Conservation (phyloP, 2,113 vertebrate species). For the Grammatotria lemairii region DNA sequence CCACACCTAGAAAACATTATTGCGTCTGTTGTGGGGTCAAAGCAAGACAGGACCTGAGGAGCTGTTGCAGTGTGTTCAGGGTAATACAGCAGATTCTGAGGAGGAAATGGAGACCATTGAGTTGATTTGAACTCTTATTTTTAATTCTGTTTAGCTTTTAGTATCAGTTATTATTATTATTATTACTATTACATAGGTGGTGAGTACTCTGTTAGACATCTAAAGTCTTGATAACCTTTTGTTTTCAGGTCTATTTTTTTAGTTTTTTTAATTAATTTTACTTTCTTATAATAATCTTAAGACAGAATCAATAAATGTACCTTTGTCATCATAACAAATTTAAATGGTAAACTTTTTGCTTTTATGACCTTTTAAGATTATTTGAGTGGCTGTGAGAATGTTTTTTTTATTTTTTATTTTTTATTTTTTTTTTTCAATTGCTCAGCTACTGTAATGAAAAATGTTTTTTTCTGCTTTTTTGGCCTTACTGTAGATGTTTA, state of each 20-base stretch:
- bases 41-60: accelerated
- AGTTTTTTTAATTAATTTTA: background rate
- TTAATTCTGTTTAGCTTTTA: background rate
- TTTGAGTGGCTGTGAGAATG: background rate
- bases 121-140: background rate
- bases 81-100: background rate
- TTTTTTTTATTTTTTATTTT: no score
- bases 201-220: background rate
- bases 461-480: background rate
- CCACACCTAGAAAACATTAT: accelerated
- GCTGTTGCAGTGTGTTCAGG: background rate
- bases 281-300: background rate
- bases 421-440: background rate
- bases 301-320: background rate
- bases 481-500: background rate
- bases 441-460: background rate
- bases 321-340: background rate
- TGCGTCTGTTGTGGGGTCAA: background rate
- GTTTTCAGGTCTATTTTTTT: background rate
- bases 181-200: background rate
- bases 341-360: background rate
- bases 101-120: background rate
- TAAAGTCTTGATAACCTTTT: background rate
- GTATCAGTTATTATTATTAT: background rate
- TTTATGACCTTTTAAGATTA: background rate